These are phyloP conservation scores for Globodera rostochiensis DNA, from an alignment of 1,140 invertebrate genomes.

Conservation along the genomic window DNA sequence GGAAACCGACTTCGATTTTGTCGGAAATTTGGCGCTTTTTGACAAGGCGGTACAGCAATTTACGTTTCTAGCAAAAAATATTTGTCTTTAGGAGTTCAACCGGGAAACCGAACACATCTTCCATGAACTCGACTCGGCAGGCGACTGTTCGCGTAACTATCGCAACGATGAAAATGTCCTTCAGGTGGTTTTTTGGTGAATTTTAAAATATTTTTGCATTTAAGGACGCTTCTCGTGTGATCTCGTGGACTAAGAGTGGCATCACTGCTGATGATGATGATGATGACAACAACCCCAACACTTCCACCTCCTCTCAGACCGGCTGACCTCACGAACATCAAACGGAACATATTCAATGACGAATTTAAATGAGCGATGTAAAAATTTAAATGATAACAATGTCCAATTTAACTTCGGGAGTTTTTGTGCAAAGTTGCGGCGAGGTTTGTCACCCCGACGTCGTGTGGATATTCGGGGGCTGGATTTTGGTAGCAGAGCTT, in stretches of 20 bases:
- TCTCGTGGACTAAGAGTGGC: constrained; percentile 41
- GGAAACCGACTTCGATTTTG: constrained; percentile 60
- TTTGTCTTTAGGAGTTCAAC: constrained; percentile 16
- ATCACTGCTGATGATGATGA: not conserved
- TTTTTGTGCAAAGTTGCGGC: too few relatives aligned
- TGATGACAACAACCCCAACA: too few relatives aligned
- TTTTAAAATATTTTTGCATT: not conserved
- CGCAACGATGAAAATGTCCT: constrained; percentile 62
- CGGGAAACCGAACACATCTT: constrained; percentile 16
- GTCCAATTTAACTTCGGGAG: too few relatives aligned
- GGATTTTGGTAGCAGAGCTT: too few relatives aligned
- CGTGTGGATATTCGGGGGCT: too few relatives aligned
- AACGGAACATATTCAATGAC: too few relatives aligned
- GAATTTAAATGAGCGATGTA: too few relatives aligned
- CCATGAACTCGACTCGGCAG: constrained; percentile 17
- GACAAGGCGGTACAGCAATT: constrained; percentile 44
- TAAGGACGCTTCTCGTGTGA: constrained; percentile 53
- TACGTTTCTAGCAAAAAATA: not conserved
- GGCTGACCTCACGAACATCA: too few relatives aligned
- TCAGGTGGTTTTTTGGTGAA: not conserved
- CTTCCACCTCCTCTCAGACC: too few relatives aligned
- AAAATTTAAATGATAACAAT: too few relatives aligned
- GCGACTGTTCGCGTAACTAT: constrained; percentile 36
- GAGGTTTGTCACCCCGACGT: too few relatives aligned
- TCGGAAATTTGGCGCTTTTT: constrained; percentile 57